Conservation (phyloP, 2,888 invertebrate genomes). For the Mycalesis mineus region DNA sequence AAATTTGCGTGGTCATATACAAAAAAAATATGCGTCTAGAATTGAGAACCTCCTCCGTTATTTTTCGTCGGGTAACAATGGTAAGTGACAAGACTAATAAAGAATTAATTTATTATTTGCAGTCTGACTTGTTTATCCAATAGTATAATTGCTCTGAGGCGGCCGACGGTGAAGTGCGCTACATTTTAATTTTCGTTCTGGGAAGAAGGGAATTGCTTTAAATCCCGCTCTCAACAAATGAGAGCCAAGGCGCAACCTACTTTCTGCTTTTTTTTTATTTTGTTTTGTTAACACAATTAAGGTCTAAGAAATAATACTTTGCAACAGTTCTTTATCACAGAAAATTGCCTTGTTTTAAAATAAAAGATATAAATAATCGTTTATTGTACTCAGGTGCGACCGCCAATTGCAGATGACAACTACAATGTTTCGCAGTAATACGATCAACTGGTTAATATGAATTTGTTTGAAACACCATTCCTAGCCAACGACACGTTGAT, state of each 20-base stretch:
- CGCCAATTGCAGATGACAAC: no score
- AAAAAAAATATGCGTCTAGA: no score
- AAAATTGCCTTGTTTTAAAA: neutral
- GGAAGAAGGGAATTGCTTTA: slow-evolving; percentile 4
- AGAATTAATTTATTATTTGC: neutral
- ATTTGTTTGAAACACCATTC: no score
- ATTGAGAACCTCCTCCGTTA: no score
- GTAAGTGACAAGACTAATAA: neutral
- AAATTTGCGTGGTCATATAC: no score
- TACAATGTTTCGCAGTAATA: no score
- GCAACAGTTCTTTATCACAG: neutral
- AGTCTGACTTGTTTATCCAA: neutral
- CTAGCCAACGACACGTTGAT: no score
- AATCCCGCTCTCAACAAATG: slow-evolving; percentile 8
- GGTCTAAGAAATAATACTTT: neutral
- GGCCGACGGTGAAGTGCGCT: neutral
- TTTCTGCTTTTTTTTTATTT: neutral
- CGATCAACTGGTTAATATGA: no score
- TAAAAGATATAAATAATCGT: no score
- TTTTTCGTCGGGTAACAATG: no score
- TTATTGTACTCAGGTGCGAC: no score
- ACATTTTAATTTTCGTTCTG: slow-evolving; percentile 8
- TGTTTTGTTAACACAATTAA: slow-evolving; percentile 2
- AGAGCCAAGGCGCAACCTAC: neutral
- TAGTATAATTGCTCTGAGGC: neutral